These are phyloP conservation scores for Nomada fabriciana DNA, from an alignment of 2,888 invertebrate species.

Conservation along the genomic window DNA sequence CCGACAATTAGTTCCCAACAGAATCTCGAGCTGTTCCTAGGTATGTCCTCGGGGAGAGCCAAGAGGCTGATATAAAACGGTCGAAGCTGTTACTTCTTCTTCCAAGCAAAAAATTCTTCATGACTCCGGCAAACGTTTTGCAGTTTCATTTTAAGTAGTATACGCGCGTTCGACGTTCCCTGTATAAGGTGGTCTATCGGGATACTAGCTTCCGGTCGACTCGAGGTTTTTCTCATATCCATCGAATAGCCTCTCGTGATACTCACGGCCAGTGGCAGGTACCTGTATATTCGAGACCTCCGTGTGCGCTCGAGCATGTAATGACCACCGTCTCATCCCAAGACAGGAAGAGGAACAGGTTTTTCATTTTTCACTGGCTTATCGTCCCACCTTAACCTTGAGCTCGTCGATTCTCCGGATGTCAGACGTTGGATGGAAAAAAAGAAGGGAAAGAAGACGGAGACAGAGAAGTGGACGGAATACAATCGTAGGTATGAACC, in stretches of 20 bases:
- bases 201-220: conserved; percentile 64
- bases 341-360: conserved; percentile 81
- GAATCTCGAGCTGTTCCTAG: neutral
- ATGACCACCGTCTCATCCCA: conserved; percentile 74
- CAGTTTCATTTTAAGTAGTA: conserved; percentile 1
- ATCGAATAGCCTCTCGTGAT: conserved; percentile 48
- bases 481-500: conserved; percentile 14
- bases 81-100: neutral
- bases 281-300: conserved; percentile 60
- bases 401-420: conserved; percentile 65
- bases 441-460: neutral
- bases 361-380: conserved; percentile 78
- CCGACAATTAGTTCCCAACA: neutral
- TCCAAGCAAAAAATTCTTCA: neutral
- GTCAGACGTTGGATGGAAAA: conserved; percentile 32
- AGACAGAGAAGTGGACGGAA: conserved; percentile 9
- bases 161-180: conserved; percentile 10
- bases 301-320: conserved; percentile 73
- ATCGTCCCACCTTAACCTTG: conserved; percentile 78
- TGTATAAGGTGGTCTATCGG: conserved; percentile 40
- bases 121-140: conserved; percentile 12
- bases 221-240: conserved; percentile 63
- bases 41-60: neutral
- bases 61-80: neutral
- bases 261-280: conserved; percentile 66